Percentiles rank a stretch among this genome's conserved stretches.
These are phyloP conservation scores for Diceros bicornis DNA, from an alignment of 2,797 vertebrate genomes.

Conservation along the genomic window DNA sequence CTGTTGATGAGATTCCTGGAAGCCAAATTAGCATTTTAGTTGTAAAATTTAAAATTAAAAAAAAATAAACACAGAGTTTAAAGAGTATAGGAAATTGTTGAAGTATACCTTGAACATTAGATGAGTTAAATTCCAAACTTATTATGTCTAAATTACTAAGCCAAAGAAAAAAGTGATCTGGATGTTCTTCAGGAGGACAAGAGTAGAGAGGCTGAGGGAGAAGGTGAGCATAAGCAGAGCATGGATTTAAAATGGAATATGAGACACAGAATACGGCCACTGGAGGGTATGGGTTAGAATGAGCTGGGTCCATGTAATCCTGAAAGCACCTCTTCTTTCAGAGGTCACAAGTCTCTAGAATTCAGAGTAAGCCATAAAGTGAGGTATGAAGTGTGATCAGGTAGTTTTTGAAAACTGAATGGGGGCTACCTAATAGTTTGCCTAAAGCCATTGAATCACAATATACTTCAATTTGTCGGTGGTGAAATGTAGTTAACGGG, in stretches of 20 bases:
- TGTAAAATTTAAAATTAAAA: neutral
- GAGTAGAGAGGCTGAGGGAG: neutral
- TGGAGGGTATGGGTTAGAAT: neutral
- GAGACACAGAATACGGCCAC: neutral
- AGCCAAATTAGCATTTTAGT: neutral
- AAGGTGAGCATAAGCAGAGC: neutral
- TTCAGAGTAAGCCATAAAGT: neutral
- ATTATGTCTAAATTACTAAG: neutral
- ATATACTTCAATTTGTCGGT: neutral
- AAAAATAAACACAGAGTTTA: neutral
- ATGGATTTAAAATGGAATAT: neutral
- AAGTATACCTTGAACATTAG: neutral
- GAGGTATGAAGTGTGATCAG: fast-evolving
- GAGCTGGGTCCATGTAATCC: fast-evolving
- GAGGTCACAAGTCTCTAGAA: neutral
- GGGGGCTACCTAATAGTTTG: neutral
- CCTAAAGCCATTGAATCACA: neutral
- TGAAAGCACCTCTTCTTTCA: neutral
- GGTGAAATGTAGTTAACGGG: neutral
- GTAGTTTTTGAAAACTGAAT: neutral
- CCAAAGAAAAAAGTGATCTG: neutral
- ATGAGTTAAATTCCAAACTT: neutral
- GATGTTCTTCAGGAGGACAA: neutral
- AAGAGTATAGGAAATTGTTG: neutral
- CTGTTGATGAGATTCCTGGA: neutral